These are phyloP conservation scores for Choristoneura rosaceana DNA, from an alignment of 2,888 invertebrate species.

Conservation along the genomic window DNA sequence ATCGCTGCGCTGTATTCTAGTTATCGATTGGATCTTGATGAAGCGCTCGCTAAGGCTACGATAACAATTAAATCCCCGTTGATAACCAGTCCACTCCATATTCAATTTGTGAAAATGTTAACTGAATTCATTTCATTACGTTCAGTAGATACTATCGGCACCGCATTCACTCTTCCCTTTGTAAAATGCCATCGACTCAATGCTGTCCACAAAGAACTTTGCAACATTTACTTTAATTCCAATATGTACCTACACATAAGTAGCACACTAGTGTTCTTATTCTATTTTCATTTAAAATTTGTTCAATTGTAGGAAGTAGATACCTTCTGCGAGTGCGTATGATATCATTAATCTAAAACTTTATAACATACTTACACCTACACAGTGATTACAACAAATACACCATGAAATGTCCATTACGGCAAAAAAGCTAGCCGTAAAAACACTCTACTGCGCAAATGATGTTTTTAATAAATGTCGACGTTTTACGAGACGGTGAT, in stretches of 20 bases:
- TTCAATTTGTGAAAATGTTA: constrained; percentile 57
- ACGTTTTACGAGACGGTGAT: constrained; percentile 37
- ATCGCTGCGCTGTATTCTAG: background rate
- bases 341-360: background rate
- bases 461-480: constrained; percentile 37
- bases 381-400: background rate
- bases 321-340: background rate
- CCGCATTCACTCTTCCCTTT: constrained; percentile 18
- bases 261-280: background rate
- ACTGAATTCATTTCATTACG: constrained; percentile 55
- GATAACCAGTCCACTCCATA: constrained; percentile 36
- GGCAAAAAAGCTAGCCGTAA: constrained; percentile 26
- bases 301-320: background rate
- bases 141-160: background rate
- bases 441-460: constrained; percentile 35
- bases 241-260: constrained; percentile 5
- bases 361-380: background rate
- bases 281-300: constrained; percentile 8
- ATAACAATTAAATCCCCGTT: constrained; percentile 21
- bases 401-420: constrained; percentile 17
- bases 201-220: constrained; percentile 20
- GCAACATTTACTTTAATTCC: constrained; percentile 23
- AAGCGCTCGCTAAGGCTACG: constrained; percentile 1
- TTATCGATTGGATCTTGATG: constrained; percentile 16
- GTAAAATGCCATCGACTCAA: constrained; percentile 17